Evolutionary conservation across 2,113 vertebrate genomes (phyloP).

Genomic region (Nasalis larvatus): DNA sequence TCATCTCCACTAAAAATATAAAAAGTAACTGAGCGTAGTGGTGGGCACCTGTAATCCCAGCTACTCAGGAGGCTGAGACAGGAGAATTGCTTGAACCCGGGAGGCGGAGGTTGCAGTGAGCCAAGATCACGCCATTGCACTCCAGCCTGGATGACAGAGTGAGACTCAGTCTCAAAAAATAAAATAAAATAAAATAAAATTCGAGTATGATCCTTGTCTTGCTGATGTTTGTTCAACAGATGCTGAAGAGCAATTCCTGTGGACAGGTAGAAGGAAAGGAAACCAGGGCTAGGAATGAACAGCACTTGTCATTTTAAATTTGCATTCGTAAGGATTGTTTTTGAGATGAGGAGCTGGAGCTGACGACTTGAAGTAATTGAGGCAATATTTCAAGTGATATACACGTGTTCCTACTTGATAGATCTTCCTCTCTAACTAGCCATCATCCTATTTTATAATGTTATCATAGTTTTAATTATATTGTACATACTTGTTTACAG

Average conservation of each 20-base stretch:
- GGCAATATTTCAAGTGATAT: constrained; percentile 72
- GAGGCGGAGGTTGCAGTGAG: no score
- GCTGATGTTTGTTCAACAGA: not conserved
- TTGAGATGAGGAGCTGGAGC: constrained; percentile 5
- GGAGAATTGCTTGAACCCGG: no score
- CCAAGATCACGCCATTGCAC: no score
- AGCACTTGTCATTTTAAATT: constrained; percentile 10
- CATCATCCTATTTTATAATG: constrained; percentile 59
- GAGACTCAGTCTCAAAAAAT: no score
- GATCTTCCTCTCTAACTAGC: constrained; percentile 53
- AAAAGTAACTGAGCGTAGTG: no score
- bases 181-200: not conserved
- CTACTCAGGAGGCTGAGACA: no score
- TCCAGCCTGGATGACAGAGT: no score
- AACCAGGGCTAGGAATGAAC: constrained; percentile 24
- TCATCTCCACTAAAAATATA: no score
- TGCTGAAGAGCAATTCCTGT: not conserved
- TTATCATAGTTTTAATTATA: constrained; percentile 64
- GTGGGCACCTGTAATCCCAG: no score
- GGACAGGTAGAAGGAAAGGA: constrained; percentile 19
- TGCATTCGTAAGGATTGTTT: constrained; percentile 28
- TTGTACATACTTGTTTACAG: constrained; percentile 58
- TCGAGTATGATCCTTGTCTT: not conserved
- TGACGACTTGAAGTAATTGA: constrained; percentile 27
- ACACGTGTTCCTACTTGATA: constrained; percentile 5